These are phyloP conservation scores for Aromia moschata DNA, from an alignment of 2,888 invertebrate genomes.

Conservation along the genomic window DNA sequence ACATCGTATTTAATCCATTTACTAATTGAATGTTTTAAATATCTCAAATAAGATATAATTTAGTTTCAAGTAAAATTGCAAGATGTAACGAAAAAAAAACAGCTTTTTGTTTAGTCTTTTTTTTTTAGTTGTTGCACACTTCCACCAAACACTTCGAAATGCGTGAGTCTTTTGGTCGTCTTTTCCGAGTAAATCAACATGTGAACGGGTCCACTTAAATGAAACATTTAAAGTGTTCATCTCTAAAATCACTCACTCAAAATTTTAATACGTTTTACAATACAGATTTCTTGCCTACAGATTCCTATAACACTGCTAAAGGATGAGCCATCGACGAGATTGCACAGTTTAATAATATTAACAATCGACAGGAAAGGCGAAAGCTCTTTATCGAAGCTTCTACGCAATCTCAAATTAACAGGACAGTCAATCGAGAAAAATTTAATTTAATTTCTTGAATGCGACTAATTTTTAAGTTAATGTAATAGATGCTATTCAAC, in stretches of 20 bases:
- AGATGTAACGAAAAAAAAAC: slow-evolving; percentile 37
- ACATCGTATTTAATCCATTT: slow-evolving; percentile 57
- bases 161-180: slow-evolving; percentile 18
- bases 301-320: slow-evolving; percentile 49
- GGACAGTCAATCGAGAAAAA: too few relatives aligned
- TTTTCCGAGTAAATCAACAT: slow-evolving; percentile 24
- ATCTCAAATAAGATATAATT: slow-evolving; percentile 41
- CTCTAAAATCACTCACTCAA: slow-evolving; percentile 27
- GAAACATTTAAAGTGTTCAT: slow-evolving; percentile 26
- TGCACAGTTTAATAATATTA: slow-evolving; percentile 22
- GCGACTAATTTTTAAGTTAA: too few relatives aligned
- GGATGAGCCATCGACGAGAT: slow-evolving; percentile 43
- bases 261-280: slow-evolving; percentile 32
- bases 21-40: slow-evolving; percentile 53
- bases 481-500: too few relatives aligned
- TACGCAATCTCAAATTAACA: slow-evolving; percentile 32
- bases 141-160: slow-evolving; percentile 28
- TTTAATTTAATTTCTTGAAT: too few relatives aligned
- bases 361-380: slow-evolving; percentile 25
- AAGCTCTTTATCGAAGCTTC: slow-evolving; percentile 26
- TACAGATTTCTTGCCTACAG: slow-evolving; percentile 35
- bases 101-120: slow-evolving; percentile 26
- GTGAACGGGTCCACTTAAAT: slow-evolving; percentile 23
- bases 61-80: slow-evolving; percentile 40
- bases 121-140: slow-evolving; percentile 22